A percentile compares a stretch with the other conserved stretches of the same genome.
Conservation (phyloP, 2,888 invertebrate species). For the Micropterix aruncella region DNA sequence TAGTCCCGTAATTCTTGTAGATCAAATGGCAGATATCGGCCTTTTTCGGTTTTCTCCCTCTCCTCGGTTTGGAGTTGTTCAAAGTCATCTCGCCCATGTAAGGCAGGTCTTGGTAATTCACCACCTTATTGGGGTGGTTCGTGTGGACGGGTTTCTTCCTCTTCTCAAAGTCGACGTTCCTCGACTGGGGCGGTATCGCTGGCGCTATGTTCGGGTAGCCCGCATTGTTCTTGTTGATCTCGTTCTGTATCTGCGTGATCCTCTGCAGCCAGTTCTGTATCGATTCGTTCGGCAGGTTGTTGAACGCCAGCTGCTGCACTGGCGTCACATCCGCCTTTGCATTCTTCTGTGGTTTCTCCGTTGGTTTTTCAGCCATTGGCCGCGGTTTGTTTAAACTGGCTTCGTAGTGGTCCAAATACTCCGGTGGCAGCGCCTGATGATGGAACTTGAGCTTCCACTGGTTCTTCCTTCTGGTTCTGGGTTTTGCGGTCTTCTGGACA, state of each 20-base stretch:
- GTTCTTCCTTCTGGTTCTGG: conserved; percentile 42
- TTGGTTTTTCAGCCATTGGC: conserved; percentile 4
- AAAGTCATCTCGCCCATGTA: conserved; percentile 89
- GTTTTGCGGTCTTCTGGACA: background rate
- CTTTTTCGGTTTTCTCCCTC: conserved; percentile 83
- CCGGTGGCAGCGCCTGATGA: conserved; percentile 65
- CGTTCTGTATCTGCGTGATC: conserved; percentile 57
- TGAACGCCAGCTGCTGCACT: conserved; percentile 25
- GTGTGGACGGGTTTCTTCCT: conserved; percentile 21
- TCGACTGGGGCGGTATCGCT: conserved; percentile 14
- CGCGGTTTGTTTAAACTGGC: conserved; percentile 43
- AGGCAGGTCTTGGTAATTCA: conserved; percentile 71
- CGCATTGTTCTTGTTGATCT: conserved; percentile 17
- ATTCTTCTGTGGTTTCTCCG: conserved; percentile 3
- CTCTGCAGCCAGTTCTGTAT: conserved; percentile 63
- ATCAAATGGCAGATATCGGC: conserved; percentile 86
- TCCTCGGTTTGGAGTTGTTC: conserved; percentile 72
- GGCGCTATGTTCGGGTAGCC: conserved; percentile 8
- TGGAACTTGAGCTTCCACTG: conserved; percentile 67
- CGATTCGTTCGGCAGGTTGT: conserved; percentile 43
- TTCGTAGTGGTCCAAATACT: conserved; percentile 68
- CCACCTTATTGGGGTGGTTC: conserved; percentile 26
- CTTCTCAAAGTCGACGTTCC: conserved; percentile 19
- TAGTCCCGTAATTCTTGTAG: conserved; percentile 83
- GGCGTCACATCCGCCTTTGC: conserved; percentile 21